Evolutionary conservation across 2,888 invertebrate genomes (phyloP).

Genomic region (Clepsis dumicolana): DNA sequence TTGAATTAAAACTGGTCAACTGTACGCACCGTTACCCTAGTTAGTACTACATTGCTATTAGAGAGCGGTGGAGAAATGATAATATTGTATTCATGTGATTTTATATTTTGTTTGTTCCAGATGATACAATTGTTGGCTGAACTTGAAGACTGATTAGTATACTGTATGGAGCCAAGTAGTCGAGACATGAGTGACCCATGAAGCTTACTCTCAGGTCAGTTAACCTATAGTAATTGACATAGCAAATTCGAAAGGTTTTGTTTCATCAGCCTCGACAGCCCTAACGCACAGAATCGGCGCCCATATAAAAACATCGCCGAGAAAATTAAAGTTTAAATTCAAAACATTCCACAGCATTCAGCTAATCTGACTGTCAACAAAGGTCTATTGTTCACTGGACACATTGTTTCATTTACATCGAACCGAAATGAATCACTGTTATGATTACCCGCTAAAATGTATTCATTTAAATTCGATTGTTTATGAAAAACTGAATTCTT

Average conservation of each 20-base stretch:
- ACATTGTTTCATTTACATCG: constrained; percentile 83
- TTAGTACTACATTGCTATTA: not conserved
- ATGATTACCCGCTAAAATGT: constrained; percentile 81
- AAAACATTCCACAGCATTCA: constrained; percentile 84
- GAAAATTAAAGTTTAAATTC: constrained; percentile 76
- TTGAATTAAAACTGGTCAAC: constrained; percentile 35
- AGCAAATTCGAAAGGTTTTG: not conserved
- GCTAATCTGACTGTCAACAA: constrained; percentile 84
- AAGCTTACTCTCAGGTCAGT: constrained; percentile 69
- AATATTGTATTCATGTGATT: not conserved
- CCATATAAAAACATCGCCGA: constrained; percentile 78
- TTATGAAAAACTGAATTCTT: constrained; percentile 63
- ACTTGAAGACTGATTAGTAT: constrained; percentile 79
- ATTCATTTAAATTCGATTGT: constrained; percentile 81
- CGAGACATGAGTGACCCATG: constrained; percentile 73
- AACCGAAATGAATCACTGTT: constrained; percentile 83
- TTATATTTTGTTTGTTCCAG: constrained; percentile 71
- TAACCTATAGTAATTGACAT: constrained; percentile 25
- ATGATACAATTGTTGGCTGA: constrained; percentile 71
- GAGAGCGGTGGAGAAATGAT: constrained; percentile 9
- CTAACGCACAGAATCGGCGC: constrained; percentile 52
- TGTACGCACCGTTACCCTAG: not conserved
- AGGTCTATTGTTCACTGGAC: constrained; percentile 81
- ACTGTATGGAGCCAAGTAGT: constrained; percentile 66
- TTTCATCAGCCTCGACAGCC: constrained; percentile 42